phyloP scores from a whole-genome alignment of 2,888 invertebrate species.

The Micoletzkya japonica region DNA sequence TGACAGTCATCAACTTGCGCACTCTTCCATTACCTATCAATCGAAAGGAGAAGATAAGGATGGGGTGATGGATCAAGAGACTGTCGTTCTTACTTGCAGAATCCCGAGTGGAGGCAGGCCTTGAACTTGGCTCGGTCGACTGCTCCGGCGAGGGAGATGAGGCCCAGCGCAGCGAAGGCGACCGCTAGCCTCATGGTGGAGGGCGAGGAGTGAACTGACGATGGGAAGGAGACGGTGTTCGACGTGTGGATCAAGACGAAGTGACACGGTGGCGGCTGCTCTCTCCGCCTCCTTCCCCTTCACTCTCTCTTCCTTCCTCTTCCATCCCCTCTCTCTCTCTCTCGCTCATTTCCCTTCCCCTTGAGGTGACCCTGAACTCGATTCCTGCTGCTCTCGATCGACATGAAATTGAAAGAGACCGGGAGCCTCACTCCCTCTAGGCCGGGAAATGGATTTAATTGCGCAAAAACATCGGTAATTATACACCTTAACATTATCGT shows the following conservation, averaged over 20 bases:
- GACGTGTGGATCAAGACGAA: background rate
- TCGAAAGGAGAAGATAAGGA: background rate
- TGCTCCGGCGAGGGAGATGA: slow-evolving; percentile 21
- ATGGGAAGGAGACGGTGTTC: background rate
- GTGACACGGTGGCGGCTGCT: background rate
- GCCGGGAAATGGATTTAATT: too few relatives aligned
- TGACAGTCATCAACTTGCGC: background rate
- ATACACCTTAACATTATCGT: too few relatives aligned
- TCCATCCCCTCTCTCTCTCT: slow-evolving; percentile 32
- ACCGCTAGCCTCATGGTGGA: background rate
- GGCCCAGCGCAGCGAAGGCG: slow-evolving; percentile 13
- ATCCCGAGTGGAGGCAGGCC: slow-evolving; percentile 44
- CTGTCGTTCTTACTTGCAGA: slow-evolving; percentile 41
- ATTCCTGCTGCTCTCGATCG: background rate
- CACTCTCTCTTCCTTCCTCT: slow-evolving; percentile 19
- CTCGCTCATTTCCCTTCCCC: slow-evolving; percentile 30
- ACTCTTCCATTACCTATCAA: background rate
- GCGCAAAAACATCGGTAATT: too few relatives aligned
- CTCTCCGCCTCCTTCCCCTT: slow-evolving; percentile 3
- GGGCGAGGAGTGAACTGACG: background rate
- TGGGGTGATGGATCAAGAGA: background rate
- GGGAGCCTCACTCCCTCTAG: too few relatives aligned
- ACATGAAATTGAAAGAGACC: too few relatives aligned
- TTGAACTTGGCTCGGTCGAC: slow-evolving; percentile 51
- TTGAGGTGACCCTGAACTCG: slow-evolving; percentile 17